Percentiles rank a stretch among this genome's conserved stretches.
Conservation (phyloP, 2,888 invertebrate genomes). For the Omphaloscelis lunosa region DNA sequence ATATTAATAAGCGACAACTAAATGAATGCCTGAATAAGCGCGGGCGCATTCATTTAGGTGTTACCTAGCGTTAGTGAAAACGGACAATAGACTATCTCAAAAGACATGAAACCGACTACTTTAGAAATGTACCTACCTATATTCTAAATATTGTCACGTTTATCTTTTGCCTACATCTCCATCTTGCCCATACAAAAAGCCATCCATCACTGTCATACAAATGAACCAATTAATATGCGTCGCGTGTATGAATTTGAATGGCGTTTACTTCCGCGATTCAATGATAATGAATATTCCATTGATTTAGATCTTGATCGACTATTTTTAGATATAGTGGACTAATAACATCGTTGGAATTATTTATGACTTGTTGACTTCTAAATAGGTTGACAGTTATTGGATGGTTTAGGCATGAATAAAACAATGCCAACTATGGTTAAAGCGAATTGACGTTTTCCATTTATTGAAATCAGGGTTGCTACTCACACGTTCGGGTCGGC, state of each 20-base stretch:
- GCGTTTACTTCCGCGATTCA: conserved; percentile 66
- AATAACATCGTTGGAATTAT: conserved; percentile 54
- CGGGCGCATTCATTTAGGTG: neutral
- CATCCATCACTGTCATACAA: conserved; percentile 62
- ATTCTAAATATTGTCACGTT: conserved; percentile 1
- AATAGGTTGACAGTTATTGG: conserved; percentile 47
- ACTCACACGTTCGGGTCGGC: neutral
- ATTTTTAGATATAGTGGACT: conserved; percentile 57
- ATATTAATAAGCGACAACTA: no score
- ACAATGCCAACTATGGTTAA: conserved; percentile 2
- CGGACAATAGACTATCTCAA: neutral
- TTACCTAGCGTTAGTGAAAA: neutral
- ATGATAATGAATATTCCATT: conserved; percentile 60
- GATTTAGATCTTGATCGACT: conserved; percentile 61
- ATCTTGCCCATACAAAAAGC: conserved; percentile 56
- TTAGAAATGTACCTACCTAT: neutral
- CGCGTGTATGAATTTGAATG: conserved; percentile 64
- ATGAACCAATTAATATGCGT: conserved; percentile 66
- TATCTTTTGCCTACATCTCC: conserved; percentile 46
- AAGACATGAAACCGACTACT: neutral
- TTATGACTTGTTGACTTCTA: conserved; percentile 49
- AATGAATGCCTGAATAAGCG: no score
- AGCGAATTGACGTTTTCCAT: neutral
- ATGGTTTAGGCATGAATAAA: conserved; percentile 12
- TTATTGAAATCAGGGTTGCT: neutral